phyloP scores from a whole-genome alignment of 2,888 invertebrate genomes.

The Lithophane socia region DNA sequence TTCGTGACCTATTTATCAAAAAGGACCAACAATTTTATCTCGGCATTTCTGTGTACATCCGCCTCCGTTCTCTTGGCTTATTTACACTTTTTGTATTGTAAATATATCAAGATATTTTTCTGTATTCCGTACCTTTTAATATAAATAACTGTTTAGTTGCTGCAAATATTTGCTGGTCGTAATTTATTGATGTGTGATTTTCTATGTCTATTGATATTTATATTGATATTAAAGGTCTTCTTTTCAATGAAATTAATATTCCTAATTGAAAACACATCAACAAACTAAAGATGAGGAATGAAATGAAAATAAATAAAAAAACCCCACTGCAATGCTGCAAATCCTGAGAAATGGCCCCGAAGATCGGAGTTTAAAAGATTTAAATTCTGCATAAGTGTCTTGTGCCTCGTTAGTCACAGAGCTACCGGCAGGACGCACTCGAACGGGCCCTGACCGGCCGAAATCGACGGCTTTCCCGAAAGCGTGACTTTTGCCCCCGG shows the following conservation, averaged over 20 bases:
- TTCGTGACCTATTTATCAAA: conserved; percentile 81
- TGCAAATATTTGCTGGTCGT: conserved; percentile 56
- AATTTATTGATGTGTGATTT: conserved; percentile 58
- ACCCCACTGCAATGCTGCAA: conserved; percentile 31
- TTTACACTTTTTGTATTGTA: conserved; percentile 74
- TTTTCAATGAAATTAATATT: neutral
- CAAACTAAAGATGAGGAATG: neutral
- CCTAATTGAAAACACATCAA: neutral
- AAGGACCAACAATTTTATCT: conserved; percentile 77
- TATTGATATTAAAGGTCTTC: neutral
- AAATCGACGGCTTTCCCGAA: conserved; percentile 87
- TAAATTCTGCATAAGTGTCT: conserved; percentile 74
- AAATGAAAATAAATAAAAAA: neutral
- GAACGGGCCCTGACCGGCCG: conserved; percentile 83
- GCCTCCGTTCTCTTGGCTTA: conserved; percentile 68
- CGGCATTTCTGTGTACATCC: conserved; percentile 72
- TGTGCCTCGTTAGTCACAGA: conserved; percentile 73
- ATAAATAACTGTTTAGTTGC: conserved; percentile 66
- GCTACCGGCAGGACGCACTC: conserved; percentile 64
- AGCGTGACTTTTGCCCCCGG: conserved; percentile 89
- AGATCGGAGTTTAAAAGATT: conserved; percentile 68
- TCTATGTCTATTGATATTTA: conserved; percentile 16
- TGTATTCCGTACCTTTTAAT: conserved; percentile 65
- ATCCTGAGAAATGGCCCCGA: conserved; percentile 19
- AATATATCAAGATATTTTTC: conserved; percentile 73